phyloP scores from a whole-genome alignment of 2,888 invertebrate genomes.

The Tenthredo distinguenda region DNA sequence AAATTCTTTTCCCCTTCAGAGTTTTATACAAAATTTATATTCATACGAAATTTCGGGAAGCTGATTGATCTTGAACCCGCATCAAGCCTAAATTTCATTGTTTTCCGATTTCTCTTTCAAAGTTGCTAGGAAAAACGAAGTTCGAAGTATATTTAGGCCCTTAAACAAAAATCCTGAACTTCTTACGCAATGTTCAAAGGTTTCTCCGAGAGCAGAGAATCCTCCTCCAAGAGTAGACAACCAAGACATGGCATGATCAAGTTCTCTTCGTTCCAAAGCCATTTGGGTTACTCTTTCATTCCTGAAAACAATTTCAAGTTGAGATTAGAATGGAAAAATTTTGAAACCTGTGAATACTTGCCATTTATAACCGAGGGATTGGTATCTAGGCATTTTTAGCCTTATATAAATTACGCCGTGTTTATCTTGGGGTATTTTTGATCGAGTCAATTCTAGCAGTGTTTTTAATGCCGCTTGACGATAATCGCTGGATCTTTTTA shows the following conservation, averaged over 20 bases:
- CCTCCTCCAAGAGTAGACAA: conserved; percentile 97
- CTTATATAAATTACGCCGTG: conserved; percentile 74
- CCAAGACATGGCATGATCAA: conserved; percentile 95
- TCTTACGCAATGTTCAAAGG: conserved; percentile 88
- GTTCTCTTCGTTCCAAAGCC: conserved; percentile 85
- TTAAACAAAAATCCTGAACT: background rate
- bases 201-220: conserved; percentile 96
- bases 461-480: conserved; percentile 62
- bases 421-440: conserved; percentile 4
- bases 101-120: background rate
- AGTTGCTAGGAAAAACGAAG: background rate
- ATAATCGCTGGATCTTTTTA: conserved; percentile 66
- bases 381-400: conserved; percentile 81
- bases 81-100: background rate
- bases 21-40: too few relatives aligned
- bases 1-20: background rate
- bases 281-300: conserved; percentile 79
- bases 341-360: conserved; percentile 73
- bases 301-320: conserved; percentile 73
- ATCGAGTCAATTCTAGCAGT: conserved; percentile 56
- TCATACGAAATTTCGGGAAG: background rate
- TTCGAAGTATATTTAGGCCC: background rate
- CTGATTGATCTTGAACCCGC: background rate
- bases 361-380: conserved; percentile 87
- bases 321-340: conserved; percentile 1